Evolutionary conservation across 1,140 invertebrate species (phyloP).

Genomic region (Agrypnia vestita): DNA sequence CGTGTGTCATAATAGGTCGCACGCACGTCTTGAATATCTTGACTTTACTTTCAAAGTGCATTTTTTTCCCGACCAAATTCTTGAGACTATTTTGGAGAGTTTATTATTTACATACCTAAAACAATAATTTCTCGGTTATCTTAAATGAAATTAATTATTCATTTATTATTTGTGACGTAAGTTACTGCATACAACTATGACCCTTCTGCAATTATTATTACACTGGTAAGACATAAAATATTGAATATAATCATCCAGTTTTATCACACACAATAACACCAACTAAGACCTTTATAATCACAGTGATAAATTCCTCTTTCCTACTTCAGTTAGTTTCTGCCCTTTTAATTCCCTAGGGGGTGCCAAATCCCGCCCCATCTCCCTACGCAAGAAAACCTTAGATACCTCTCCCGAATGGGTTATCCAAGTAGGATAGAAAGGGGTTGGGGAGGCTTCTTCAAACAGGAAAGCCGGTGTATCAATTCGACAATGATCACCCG

Average conservation of each 20-base stretch:
- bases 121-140: background rate
- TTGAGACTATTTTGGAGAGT: no score
- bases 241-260: slow-evolving; percentile 59
- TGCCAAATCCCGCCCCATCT: slow-evolving; percentile 48
- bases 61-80: no score
- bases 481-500: no score
- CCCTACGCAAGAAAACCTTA: slow-evolving; percentile 25
- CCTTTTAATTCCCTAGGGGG: slow-evolving; percentile 61
- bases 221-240: slow-evolving; percentile 51
- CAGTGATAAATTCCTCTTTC: slow-evolving; percentile 61
- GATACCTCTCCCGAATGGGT: slow-evolving; percentile 44
- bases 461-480: background rate
- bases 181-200: background rate
- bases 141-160: background rate
- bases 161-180: background rate
- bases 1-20: no score
- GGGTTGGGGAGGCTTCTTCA: background rate
- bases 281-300: slow-evolving; percentile 61
- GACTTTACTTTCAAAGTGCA: no score
- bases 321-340: slow-evolving; percentile 61
- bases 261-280: slow-evolving; percentile 60
- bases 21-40: no score
- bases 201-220: slow-evolving; percentile 18
- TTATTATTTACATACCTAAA: background rate
- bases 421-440: slow-evolving; percentile 49